Evolutionary conservation across 2,113 vertebrate genomes (phyloP).

Genomic region (Myotis brandtii): DNA sequence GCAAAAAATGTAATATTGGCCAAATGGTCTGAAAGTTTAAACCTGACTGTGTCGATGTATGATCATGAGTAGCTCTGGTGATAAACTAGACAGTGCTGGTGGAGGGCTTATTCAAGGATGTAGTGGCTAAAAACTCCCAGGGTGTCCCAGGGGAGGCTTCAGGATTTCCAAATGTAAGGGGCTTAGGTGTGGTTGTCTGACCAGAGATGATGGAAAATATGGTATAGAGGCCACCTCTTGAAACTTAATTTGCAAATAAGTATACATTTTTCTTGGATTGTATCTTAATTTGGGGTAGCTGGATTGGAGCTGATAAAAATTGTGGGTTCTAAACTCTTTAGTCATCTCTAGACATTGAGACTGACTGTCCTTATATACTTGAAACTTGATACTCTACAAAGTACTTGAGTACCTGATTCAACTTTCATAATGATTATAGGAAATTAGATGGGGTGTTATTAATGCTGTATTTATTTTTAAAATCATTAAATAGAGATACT

Average conservation of each 20-base stretch:
- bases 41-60: background rate
- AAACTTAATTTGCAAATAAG: background rate
- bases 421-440: background rate
- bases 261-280: background rate
- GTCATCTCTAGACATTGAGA: background rate
- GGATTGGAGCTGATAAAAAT: background rate
- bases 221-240: background rate
- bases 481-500: background rate
- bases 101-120: background rate
- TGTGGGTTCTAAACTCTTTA: background rate
- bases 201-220: background rate
- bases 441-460: background rate
- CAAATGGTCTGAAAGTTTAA: background rate
- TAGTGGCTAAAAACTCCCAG: background rate
- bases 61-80: background rate
- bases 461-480: background rate
- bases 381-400: background rate
- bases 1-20: background rate
- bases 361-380: background rate
- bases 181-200: background rate
- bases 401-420: background rate
- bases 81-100: background rate
- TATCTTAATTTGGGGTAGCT: background rate
- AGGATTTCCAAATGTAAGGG: background rate
- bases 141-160: background rate